A percentile compares a stretch with the other conserved stretches of the same genome.
phyloP scores from a whole-genome alignment of 2,888 invertebrate genomes.

The Esperia sulphurella region DNA sequence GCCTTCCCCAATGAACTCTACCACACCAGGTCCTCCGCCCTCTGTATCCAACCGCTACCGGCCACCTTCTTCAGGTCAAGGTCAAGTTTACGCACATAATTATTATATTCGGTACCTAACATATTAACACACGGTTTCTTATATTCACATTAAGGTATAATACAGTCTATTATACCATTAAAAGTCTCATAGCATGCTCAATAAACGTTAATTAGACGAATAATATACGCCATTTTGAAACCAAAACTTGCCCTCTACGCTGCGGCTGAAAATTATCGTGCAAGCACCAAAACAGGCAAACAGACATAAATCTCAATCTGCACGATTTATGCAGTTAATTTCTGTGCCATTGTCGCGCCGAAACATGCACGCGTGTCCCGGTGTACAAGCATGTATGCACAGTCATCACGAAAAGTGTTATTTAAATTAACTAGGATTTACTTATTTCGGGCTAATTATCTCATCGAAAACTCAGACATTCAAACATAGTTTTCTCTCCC shows the following conservation, averaged over 20 bases:
- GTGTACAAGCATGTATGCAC: conserved; percentile 18
- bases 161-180: neutral
- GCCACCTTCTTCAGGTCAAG: no score
- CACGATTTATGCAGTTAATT: conserved; percentile 46
- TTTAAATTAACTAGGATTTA: no score
- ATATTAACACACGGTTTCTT: no score
- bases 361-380: conserved; percentile 15
- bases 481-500: no score
- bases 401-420: conserved; percentile 14
- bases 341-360: conserved; percentile 32
- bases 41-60: no score
- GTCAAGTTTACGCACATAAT: no score
- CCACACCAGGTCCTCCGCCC: no score
- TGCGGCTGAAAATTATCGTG: conserved; percentile 23
- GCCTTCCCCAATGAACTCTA: no score
- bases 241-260: conserved; percentile 12
- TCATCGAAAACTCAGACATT: no score
- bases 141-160: neutral
- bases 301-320: conserved; percentile 42
- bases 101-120: no score
- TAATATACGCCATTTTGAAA: conserved; percentile 15
- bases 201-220: conserved; percentile 19
- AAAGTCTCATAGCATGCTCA: conserved; percentile 14
- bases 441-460: no score
- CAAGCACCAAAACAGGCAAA: conserved; percentile 37